phyloP scores from a whole-genome alignment of 2,797 vertebrate genomes.

The Muscicapa striata region DNA sequence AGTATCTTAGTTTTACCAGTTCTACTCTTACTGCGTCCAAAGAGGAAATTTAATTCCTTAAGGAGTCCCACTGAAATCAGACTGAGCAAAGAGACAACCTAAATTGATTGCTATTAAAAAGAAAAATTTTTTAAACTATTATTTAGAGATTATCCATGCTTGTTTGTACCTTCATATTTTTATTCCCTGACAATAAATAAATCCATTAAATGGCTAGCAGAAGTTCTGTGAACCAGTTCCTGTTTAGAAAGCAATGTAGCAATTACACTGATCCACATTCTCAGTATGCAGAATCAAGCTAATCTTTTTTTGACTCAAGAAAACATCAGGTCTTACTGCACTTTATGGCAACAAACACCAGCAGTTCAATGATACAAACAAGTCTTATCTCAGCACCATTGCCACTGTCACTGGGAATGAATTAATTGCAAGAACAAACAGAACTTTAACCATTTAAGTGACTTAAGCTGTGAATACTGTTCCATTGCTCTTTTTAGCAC shows the following conservation, averaged over 20 bases:
- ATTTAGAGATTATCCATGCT: background rate
- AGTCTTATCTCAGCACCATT: background rate
- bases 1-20: background rate
- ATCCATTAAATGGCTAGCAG: background rate
- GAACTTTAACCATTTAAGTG: slow-evolving; percentile 53
- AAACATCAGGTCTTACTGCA: background rate
- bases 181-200: background rate
- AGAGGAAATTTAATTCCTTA: background rate
- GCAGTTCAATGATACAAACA: background rate
- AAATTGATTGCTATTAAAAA: background rate
- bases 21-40: background rate
- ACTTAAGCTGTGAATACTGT: background rate
- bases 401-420: slow-evolving; percentile 32
- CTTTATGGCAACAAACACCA: slow-evolving; percentile 15
- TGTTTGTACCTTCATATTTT: background rate
- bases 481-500: background rate
- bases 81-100: background rate
- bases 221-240: background rate
- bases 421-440: slow-evolving; percentile 56
- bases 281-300: background rate
- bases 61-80: background rate
- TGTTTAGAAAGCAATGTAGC: background rate
- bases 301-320: background rate
- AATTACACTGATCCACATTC: background rate
- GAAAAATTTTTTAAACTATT: background rate